Conservation (phyloP, 2,113 vertebrate genomes). For the Mobula birostris region DNA sequence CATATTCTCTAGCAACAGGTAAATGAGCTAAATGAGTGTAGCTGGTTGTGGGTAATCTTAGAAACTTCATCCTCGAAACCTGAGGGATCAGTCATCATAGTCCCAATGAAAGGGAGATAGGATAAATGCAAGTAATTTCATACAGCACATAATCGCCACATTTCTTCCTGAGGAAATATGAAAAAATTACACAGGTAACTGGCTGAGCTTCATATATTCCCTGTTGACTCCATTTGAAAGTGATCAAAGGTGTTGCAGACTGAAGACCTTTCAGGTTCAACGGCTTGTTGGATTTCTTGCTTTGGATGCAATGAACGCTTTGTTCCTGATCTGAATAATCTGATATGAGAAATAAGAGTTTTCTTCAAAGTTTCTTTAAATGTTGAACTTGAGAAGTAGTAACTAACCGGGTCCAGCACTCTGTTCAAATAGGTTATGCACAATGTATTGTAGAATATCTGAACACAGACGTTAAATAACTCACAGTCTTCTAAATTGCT, state of each 20-base stretch:
- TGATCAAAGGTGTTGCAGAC: neutral
- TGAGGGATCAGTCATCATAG: too few relatives aligned
- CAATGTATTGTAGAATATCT: conserved; percentile 54
- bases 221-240: neutral
- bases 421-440: conserved; percentile 60
- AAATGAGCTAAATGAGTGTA: too few relatives aligned
- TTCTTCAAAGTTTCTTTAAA: conserved; percentile 52
- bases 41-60: too few relatives aligned
- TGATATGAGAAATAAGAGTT: conserved; percentile 20
- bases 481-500: conserved; percentile 43
- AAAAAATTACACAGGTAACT: too few relatives aligned
- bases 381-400: conserved; percentile 55
- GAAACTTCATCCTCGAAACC: too few relatives aligned
- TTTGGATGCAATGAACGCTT: neutral
- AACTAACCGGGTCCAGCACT: conserved; percentile 56
- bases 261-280: neutral
- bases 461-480: conserved; percentile 46
- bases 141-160: too few relatives aligned
- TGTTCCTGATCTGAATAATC: neutral
- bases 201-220: neutral
- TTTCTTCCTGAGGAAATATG: too few relatives aligned
- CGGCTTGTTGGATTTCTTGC: neutral
- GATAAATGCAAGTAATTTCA: too few relatives aligned
- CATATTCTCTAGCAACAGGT: too few relatives aligned
- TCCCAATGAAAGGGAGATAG: too few relatives aligned